Conservation (phyloP, 2,888 invertebrate genomes). For the Nysson spinosus region DNA sequence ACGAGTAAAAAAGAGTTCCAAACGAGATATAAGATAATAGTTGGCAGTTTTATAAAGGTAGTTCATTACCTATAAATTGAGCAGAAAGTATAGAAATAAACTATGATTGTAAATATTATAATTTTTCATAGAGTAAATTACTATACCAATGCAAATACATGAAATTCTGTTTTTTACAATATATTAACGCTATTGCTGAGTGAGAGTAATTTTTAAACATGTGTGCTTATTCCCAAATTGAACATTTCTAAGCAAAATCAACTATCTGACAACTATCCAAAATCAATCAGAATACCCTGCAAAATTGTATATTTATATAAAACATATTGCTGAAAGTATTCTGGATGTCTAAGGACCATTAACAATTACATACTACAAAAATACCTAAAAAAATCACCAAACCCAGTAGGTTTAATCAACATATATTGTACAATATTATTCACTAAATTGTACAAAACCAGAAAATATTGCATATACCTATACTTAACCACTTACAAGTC, state of each 20-base stretch:
- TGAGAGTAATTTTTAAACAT: not conserved
- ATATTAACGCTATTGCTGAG: not conserved
- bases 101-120: not conserved
- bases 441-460: slow-evolving; percentile 23
- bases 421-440: slow-evolving; percentile 22
- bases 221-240: not conserved
- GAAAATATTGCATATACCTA: slow-evolving; percentile 3
- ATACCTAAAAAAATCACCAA: slow-evolving; percentile 23
- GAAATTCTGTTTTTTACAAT: not conserved
- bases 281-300: too few relatives aligned
- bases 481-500: slow-evolving; percentile 20
- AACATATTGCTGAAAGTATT: slow-evolving; percentile 1
- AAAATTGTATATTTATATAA: too few relatives aligned
- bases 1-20: not conserved
- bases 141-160: not conserved
- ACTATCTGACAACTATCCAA: too few relatives aligned
- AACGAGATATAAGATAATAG: not conserved
- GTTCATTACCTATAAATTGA: not conserved
- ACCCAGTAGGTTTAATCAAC: slow-evolving; percentile 8
- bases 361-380: slow-evolving; percentile 20
- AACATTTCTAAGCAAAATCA: too few relatives aligned
- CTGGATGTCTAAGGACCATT: slow-evolving; percentile 1
- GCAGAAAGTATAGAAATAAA: not conserved
- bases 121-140: not conserved
- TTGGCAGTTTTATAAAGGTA: not conserved